phyloP scores from a whole-genome alignment of 2,113 vertebrate species.

The Micronisus gabar region DNA sequence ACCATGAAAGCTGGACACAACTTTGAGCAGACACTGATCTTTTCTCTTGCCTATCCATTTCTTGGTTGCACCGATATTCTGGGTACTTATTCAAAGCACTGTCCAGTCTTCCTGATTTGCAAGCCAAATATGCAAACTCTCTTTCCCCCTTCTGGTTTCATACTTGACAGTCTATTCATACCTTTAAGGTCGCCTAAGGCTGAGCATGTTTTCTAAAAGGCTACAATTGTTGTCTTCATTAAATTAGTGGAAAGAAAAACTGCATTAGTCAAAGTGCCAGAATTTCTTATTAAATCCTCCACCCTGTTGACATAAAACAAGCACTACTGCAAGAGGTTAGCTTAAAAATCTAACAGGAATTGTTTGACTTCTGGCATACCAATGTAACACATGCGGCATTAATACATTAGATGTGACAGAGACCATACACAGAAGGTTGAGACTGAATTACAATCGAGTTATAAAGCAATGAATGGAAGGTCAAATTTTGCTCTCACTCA shows the following conservation, averaged over 20 bases:
- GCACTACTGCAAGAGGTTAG: neutral
- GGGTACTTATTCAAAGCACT: neutral
- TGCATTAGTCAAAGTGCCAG: neutral
- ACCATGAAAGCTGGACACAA: neutral
- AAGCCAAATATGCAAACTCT: neutral
- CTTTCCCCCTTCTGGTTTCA: neutral
- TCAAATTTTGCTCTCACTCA: neutral
- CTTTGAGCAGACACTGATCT: neutral
- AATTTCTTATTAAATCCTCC: neutral
- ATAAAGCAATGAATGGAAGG: conserved; percentile 12
- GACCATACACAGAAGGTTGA: neutral
- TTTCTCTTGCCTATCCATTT: neutral
- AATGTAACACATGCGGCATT: neutral
- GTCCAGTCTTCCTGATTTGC: neutral
- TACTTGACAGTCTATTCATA: neutral
- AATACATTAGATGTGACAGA: neutral
- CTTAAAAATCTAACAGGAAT: conserved; percentile 36
- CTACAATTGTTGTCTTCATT: neutral
- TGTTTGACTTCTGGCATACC: conserved; percentile 23
- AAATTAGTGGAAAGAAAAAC: neutral
- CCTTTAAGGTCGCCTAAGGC: neutral
- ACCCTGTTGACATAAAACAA: neutral
- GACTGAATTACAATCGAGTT: conserved; percentile 20
- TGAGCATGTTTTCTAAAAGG: neutral
- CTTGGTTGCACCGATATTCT: neutral